A percentile compares a stretch with the other conserved stretches of the same genome.
phyloP scores from a whole-genome alignment of 2,113 vertebrate species.

The Vulpes ferrilata region DNA sequence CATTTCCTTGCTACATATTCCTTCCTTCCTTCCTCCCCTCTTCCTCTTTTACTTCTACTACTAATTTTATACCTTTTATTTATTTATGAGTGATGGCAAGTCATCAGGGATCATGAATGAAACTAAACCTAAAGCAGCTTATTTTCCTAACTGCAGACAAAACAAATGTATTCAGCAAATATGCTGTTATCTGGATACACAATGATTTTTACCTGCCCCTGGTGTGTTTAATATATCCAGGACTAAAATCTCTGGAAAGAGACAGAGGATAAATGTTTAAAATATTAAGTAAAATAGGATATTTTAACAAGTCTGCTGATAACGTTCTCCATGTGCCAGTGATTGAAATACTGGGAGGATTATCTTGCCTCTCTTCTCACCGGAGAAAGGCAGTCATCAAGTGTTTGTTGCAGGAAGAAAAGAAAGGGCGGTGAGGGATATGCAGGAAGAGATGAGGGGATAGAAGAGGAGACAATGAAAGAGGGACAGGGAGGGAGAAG shows the following conservation, averaged over 20 bases:
- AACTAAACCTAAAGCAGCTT: background rate
- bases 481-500: background rate
- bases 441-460: background rate
- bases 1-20: background rate
- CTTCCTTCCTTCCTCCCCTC: background rate
- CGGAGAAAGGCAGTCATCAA: background rate
- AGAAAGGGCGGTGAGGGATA: background rate
- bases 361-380: background rate
- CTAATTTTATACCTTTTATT: background rate
- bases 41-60: background rate
- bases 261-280: background rate
- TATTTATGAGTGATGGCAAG: background rate
- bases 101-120: background rate
- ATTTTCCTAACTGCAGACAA: background rate
- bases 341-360: background rate
- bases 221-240: background rate
- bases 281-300: constrained; percentile 14
- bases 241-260: constrained; percentile 22
- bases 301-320: background rate
- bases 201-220: background rate
- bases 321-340: no score
- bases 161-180: background rate
- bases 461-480: background rate
- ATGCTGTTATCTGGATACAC: background rate
- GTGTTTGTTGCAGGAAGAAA: background rate